phyloP scores from a whole-genome alignment of 2,113 vertebrate genomes.

The Cebidichthys violaceus region DNA sequence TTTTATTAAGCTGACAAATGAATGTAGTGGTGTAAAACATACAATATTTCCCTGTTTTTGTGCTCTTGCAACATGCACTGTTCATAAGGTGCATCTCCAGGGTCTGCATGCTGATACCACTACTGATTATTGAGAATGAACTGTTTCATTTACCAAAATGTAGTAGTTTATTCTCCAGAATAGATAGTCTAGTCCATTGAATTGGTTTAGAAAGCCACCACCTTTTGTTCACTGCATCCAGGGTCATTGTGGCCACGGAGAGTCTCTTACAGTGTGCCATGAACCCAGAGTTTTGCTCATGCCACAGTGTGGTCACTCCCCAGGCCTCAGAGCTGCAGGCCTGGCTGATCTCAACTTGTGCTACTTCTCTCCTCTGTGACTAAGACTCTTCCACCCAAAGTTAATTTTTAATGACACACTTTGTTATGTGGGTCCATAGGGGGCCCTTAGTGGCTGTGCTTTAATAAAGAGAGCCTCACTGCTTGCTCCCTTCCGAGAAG shows the following conservation, averaged over 20 bases:
- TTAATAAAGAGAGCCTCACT: constrained; percentile 75
- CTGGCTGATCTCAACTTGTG: constrained; percentile 42
- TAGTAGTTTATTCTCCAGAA: not conserved
- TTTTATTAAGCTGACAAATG: too few relatives aligned
- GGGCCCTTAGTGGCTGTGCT: constrained; percentile 69
- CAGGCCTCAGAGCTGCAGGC: constrained; percentile 42
- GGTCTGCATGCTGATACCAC: too few relatives aligned
- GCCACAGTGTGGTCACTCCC: constrained; percentile 28
- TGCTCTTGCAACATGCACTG: too few relatives aligned
- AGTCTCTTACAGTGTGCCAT: not conserved
- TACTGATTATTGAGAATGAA: too few relatives aligned
- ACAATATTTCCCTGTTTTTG: too few relatives aligned
- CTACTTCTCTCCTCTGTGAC: constrained; percentile 69
- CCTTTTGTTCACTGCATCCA: constrained; percentile 6
- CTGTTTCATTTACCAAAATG: too few relatives aligned
- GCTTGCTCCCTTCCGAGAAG: constrained; percentile 68
- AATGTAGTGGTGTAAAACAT: too few relatives aligned
- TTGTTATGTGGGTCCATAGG: constrained; percentile 76
- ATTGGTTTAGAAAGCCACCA: not conserved
- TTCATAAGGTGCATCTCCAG: too few relatives aligned
- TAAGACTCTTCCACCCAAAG: constrained; percentile 73
- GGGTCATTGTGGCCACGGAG: not conserved
- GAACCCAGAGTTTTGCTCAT: constrained; percentile 11
- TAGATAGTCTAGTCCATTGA: not conserved
- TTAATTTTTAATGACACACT: constrained; percentile 81